Evolutionary conservation across 2,113 vertebrate species (phyloP).

Genomic region (Bos javanicus): DNA sequence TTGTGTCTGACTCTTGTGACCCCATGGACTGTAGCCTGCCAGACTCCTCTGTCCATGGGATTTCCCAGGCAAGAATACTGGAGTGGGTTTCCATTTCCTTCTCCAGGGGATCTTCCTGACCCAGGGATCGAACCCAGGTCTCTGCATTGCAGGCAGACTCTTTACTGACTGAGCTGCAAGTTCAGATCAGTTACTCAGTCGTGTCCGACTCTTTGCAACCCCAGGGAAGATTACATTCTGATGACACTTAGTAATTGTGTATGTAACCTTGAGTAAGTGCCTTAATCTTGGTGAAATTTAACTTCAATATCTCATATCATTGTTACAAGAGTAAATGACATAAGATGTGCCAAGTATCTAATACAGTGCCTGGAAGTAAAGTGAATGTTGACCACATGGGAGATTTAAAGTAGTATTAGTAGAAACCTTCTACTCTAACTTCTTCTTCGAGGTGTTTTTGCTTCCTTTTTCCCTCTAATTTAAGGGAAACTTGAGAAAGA

Average conservation of each 20-base stretch:
- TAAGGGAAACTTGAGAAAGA: background rate
- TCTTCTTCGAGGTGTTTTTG: background rate
- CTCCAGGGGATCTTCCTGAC: background rate
- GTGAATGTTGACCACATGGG: background rate
- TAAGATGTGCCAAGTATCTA: background rate
- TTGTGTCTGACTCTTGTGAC: background rate
- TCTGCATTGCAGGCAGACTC: background rate
- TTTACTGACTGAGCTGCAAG: background rate
- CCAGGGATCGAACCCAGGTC: accelerated
- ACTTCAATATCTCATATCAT: background rate
- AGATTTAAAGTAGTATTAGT: background rate
- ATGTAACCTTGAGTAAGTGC: background rate
- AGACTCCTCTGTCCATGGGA: background rate
- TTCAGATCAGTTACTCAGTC: background rate
- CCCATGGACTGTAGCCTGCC: background rate
- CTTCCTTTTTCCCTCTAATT: background rate
- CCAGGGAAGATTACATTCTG: background rate
- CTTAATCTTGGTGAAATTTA: background rate
- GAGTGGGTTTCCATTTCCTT: background rate
- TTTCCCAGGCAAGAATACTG: background rate
- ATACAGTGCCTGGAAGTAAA: background rate
- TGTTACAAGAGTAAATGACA: background rate
- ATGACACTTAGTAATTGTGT: background rate
- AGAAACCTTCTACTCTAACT: background rate
- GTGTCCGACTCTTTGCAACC: background rate